Percentiles rank a stretch among this genome's conserved stretches.
phyloP scores from a whole-genome alignment of 1,140 invertebrate species.

The Tetranychus urticae region DNA sequence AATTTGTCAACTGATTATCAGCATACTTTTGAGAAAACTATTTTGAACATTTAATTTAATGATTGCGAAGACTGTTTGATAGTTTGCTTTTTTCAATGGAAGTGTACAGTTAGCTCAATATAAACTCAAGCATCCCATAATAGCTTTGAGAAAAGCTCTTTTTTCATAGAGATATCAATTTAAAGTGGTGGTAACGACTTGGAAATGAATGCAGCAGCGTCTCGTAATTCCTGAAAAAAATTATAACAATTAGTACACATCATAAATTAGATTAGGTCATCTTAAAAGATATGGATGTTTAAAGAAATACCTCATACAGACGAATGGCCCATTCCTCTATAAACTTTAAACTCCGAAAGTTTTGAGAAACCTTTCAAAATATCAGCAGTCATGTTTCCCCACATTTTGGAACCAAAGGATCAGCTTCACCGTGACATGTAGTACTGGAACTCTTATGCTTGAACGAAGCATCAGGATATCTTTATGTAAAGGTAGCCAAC shows the following conservation, averaged over 20 bases:
- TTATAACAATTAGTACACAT: background rate
- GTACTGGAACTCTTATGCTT: conserved; percentile 35
- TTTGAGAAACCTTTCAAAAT: conserved; percentile 47
- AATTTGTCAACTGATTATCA: no score
- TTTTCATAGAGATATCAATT: no score
- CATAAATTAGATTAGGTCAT: background rate
- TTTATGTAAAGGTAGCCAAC: conserved; percentile 81
- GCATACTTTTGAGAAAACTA: no score
- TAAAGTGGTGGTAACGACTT: background rate
- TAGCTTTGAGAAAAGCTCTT: no score
- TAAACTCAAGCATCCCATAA: no score
- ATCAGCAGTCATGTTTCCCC: conserved; percentile 71
- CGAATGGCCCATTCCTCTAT: conserved; percentile 59
- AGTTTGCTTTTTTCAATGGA: no score
- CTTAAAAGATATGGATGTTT: background rate
- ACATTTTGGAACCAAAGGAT: conserved; percentile 70
- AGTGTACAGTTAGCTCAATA: no score
- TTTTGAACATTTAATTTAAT: no score
- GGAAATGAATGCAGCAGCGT: background rate
- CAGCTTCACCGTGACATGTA: conserved; percentile 87
- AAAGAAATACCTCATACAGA: conserved; percentile 45
- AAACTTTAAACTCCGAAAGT: conserved; percentile 64
- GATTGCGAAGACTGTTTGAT: no score
- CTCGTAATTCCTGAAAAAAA: background rate
- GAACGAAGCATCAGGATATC: conserved; percentile 34